Base-by-base conservation (phyloP, 2,888 invertebrate species). In the Mesorhabditis belari region DNA sequence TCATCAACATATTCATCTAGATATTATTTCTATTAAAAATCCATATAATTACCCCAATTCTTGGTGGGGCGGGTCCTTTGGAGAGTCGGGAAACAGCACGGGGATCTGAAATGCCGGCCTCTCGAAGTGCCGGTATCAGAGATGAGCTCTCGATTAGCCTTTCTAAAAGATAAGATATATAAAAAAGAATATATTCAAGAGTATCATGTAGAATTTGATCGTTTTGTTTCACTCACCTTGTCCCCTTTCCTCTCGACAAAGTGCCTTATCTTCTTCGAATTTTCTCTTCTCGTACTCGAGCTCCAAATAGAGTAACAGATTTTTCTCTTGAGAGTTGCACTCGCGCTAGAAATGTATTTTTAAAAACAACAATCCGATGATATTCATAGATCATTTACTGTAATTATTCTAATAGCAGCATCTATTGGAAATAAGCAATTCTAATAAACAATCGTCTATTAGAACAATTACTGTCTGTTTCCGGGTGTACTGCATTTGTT, bases 301-400 rank as follows among this genome's bases (percentile, higher is more conserved):
- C 19, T 70, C 70, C 23, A 70, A 59, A 29, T 51, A 65, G 21
- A 63, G 54, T 9, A 69, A 35, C 56, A 70, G 61, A 26, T 65
- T 70, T 9, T 60, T 29, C 49, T 70, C 70, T 63, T 60, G 55
- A 21, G 21, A 51, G 17, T 55, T 49, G n/a, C 26, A 23, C 21
- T 5, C 17, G 5, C 27, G 25, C 67, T 64, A 52, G 5, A 64
- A 64, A 12, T n/a, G 52, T 26, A 57, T 9, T 4, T 50, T 49
- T 27, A 35, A 21, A 23, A 44, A 17, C n/a, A n/a, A n/a, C n/a
- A n/a, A n/a, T n/a, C n/a, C n/a, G n/a, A n/a, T n/a, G n/a, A n/a
- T n/a, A n/a, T n/a, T n/a, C n/a, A n/a, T n/a, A n/a, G n/a, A n/a
- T n/a, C n/a, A n/a, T n/a, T n/a, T n/a, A n/a, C n/a, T n/a, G n/a